Evolutionary conservation across 2,113 vertebrate species (phyloP).

Genomic region (Etheostoma spectabile): DNA sequence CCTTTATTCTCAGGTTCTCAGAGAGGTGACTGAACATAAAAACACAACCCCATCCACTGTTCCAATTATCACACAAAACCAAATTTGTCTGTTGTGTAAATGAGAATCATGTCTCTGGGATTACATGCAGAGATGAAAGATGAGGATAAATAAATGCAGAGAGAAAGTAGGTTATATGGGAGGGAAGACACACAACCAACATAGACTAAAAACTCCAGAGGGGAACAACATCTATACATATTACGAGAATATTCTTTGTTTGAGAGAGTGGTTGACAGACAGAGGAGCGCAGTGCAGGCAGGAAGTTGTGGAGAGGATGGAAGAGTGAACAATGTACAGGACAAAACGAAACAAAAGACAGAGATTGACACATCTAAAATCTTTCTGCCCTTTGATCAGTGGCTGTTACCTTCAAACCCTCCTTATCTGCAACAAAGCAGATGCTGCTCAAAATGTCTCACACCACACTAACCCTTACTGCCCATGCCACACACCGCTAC

Average conservation of each 20-base stretch:
- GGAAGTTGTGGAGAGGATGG: slow-evolving; percentile 37
- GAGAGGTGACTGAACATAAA: slow-evolving; percentile 1
- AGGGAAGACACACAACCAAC: slow-evolving; percentile 36
- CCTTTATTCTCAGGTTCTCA: not conserved
- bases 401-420: slow-evolving; percentile 55
- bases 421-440: slow-evolving; percentile 75
- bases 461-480: no score
- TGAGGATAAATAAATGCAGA: slow-evolving; percentile 36
- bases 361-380: slow-evolving; percentile 50
- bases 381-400: slow-evolving; percentile 68
- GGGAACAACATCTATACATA: slow-evolving; percentile 45
- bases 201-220: slow-evolving; percentile 29
- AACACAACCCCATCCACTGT: not conserved
- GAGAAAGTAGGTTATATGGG: slow-evolving; percentile 40
- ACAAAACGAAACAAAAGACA: slow-evolving; percentile 48
- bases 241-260: slow-evolving; percentile 16
- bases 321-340: slow-evolving; percentile 15
- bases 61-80: slow-evolving; percentile 20
- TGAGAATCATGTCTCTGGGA: slow-evolving; percentile 21
- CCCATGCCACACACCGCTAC: no score
- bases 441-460: no score
- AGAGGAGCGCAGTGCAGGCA: slow-evolving; percentile 13
- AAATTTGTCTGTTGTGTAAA: slow-evolving; percentile 29
- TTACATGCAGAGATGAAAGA: slow-evolving; percentile 39
- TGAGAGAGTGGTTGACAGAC: not conserved